Evolutionary conservation across 2,797 vertebrate species (phyloP), one percentile per base, ranked within the genome.

Genomic region (Coregonus suidteri): DNA sequence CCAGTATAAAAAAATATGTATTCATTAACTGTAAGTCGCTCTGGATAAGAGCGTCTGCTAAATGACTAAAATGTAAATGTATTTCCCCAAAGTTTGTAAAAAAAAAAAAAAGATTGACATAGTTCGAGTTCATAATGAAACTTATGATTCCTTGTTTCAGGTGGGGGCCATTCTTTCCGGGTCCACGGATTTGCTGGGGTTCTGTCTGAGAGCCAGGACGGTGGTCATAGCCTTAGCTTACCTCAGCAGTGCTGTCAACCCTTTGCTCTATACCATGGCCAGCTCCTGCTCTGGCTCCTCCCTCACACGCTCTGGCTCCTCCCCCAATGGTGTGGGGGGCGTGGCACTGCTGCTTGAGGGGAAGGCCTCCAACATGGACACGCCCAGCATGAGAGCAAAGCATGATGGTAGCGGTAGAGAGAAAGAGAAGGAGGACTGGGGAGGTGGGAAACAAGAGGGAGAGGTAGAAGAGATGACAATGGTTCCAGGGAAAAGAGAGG

Each of bases 211-310:
- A 4, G 53, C 59, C 6, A 88, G 92, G 25, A 0, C 30, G 0
- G 81, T 84, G 62, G 75, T 90, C 68, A 91, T 91, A 6, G 83
- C 92, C 0, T 54, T 93, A 30, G 92, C 89, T 59, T 93, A 91
- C 82, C 77, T 93, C 53, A 92, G 93, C 83, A 93, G 91, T 77
- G 91, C 93, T 56, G 67, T 92, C 56, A 94, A 94, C 77, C 93
- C 93, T 0, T 81, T 93, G 62, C 86, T 93, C 25, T 94, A 93
- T 4, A 86, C 90, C 5, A 93, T 92, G 62, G 85, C 90, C 0
- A 91, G 91, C 0, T 78, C 90, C 41, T 47, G 41, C 41, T 47
- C 41, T 47, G 7, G 41, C 9, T 47, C 41, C 41, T 47, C 41
- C 41, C 9, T 47, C 9, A 47, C 41, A 47, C 11, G 11, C 41